A percentile compares a stretch with the other conserved stretches of the same genome.
Conservation (phyloP, 2,113 vertebrate genomes). For the Zosterops pallidus region DNA sequence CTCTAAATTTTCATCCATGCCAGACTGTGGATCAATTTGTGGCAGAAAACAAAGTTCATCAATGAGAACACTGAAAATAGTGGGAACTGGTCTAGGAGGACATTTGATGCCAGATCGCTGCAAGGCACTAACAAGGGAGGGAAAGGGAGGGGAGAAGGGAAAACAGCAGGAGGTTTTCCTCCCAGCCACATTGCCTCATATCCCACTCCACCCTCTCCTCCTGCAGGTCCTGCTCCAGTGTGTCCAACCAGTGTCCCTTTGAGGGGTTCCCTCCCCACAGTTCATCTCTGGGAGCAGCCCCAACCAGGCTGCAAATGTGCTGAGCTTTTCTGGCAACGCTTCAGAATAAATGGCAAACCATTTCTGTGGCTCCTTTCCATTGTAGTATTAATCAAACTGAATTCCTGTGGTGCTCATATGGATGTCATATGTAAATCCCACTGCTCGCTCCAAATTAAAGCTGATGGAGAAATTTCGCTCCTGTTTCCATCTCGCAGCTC, state of each 20-base stretch:
- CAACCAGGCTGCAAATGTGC: background rate
- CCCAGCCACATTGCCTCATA: background rate
- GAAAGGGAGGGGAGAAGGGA: background rate
- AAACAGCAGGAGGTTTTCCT: background rate
- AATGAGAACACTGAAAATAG: background rate
- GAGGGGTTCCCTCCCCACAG: background rate
- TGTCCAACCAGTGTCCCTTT: background rate
- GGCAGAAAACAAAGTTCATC: background rate
- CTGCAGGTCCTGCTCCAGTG: background rate
- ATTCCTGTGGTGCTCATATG: constrained; percentile 40
- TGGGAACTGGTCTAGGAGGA: background rate
- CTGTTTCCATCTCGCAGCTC: background rate
- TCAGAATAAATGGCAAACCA: constrained; percentile 12
- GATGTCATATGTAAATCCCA: constrained; percentile 41
- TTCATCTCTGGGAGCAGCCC: background rate
- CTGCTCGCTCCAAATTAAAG: background rate
- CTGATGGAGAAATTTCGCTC: background rate
- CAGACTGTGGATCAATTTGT: background rate
- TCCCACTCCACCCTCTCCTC: background rate
- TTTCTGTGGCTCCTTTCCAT: background rate
- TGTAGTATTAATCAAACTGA: constrained; percentile 29
- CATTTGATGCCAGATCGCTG: fast-evolving
- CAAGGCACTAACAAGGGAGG: background rate
- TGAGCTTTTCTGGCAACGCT: constrained; percentile 6
- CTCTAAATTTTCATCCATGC: background rate